Evolutionary conservation across 2,888 invertebrate genomes (phyloP), one percentile per base, ranked within the genome.

Genomic region (Boloria selene): DNA sequence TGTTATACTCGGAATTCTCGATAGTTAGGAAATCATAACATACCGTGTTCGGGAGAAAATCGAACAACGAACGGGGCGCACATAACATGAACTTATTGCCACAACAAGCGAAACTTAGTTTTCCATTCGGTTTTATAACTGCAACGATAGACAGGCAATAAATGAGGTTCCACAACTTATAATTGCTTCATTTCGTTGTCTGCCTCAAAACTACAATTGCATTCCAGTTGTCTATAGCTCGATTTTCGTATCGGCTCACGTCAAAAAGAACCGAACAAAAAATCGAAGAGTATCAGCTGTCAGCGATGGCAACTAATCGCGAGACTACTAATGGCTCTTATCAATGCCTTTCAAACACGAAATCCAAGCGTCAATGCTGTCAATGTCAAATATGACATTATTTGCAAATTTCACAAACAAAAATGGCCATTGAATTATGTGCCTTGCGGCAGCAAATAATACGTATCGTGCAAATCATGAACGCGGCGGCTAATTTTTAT

Each of bases 181-280:
- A 91, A 91, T 90, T 90, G 90, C 90, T 90, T 89, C 86, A 90
- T 91, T 90, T 86, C 84, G 84, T 83, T 84, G 83, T 83, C 77
- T 71, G 74, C 69, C 70, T 77, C 76, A 77, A 75, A 81, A 79
- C 79, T 78, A 77, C 74, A 79, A 80, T 82, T 80, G 83, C 82
- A 80, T 80, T 80, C 74, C 77, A 75, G 74, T 75, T 79, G 80
- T 79, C 82, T 78, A 77, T 79, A 76, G 75, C 75, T 76, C 77
- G 71, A 74, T 70, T 74, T 73, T 75, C 74, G 70, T 74, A 74
- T 75, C 69, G 72, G 73, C 70, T 72, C 73, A 67, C 72, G 72
- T 73, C 75, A 70, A 72, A 73, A 74, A 71, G 68, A 70, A 70
- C 73, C 67, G 62, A 75, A 74, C 72, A 74, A 75, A 75, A 75